phyloP scores from a whole-genome alignment of 2,797 vertebrate species.

The Phrynocephalus forsythii region DNA sequence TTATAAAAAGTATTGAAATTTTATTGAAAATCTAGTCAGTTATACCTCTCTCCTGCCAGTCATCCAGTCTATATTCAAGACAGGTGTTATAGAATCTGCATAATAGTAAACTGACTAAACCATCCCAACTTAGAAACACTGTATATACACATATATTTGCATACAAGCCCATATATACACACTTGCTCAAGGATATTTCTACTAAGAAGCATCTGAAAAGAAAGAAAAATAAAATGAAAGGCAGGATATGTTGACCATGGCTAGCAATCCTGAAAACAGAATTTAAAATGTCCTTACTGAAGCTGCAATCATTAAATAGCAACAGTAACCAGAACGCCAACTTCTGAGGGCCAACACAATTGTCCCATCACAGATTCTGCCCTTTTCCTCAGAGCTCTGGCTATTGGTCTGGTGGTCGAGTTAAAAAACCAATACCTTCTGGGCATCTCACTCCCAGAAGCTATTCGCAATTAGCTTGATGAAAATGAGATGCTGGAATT shows the following conservation, averaged over 20 bases:
- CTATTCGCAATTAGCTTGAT: conserved; percentile 53
- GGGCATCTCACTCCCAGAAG: conserved; percentile 51
- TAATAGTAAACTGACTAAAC: not conserved
- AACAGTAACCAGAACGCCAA: not conserved
- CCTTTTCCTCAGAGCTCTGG: not conserved
- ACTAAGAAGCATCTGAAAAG: not conserved
- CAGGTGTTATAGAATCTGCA: not conserved
- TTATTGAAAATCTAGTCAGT: not conserved
- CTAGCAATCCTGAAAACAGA: not conserved
- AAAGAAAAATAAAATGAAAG: too few species aligned
- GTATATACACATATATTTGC: too few species aligned
- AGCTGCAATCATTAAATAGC: not conserved
- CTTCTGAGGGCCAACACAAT: not conserved
- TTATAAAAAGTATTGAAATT: not conserved
- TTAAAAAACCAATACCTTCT: conserved; percentile 28
- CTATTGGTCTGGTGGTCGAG: not conserved
- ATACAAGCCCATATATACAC: not conserved
- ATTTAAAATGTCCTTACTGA: not conserved
- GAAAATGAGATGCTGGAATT: conserved; percentile 43
- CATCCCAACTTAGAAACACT: not conserved
- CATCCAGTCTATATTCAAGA: not conserved
- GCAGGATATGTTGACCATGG: not conserved
- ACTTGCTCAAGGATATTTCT: not conserved
- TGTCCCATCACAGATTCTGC: not conserved
- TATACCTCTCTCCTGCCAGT: not conserved